phyloP scores from a whole-genome alignment of 2,113 vertebrate genomes.

The Rhadina sibilatrix region DNA sequence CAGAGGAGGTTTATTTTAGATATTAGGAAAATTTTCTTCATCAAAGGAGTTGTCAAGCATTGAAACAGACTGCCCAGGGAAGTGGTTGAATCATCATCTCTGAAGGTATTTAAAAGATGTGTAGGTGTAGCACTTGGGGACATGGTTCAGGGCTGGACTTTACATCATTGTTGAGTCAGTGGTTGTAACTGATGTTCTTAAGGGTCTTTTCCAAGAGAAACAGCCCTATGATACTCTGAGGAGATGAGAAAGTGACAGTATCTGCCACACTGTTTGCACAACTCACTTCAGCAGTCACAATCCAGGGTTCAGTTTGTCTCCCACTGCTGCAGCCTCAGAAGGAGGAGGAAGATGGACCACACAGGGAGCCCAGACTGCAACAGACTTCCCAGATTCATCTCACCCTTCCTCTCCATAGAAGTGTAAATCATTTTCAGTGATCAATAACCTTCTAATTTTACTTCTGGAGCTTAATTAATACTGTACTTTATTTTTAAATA shows the following conservation, averaged over 20 bases:
- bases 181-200: neutral
- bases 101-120: neutral
- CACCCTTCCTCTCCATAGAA: neutral
- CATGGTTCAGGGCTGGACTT: neutral
- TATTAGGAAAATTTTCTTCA: neutral
- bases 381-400: neutral
- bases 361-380: neutral
- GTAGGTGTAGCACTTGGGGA: neutral
- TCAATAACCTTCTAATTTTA: neutral
- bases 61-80: neutral
- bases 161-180: too few relatives aligned
- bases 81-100: neutral
- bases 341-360: neutral
- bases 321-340: neutral
- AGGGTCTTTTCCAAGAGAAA: neutral
- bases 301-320: neutral
- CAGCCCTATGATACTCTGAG: neutral
- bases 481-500: neutral
- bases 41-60: neutral
- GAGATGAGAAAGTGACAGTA: neutral
- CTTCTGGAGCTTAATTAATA: neutral
- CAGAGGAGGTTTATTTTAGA: neutral
- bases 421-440: neutral
- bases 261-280: neutral
- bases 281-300: neutral